Evolutionary conservation across 2,888 invertebrate genomes (phyloP).

Genomic region (Athalia circularis): DNA sequence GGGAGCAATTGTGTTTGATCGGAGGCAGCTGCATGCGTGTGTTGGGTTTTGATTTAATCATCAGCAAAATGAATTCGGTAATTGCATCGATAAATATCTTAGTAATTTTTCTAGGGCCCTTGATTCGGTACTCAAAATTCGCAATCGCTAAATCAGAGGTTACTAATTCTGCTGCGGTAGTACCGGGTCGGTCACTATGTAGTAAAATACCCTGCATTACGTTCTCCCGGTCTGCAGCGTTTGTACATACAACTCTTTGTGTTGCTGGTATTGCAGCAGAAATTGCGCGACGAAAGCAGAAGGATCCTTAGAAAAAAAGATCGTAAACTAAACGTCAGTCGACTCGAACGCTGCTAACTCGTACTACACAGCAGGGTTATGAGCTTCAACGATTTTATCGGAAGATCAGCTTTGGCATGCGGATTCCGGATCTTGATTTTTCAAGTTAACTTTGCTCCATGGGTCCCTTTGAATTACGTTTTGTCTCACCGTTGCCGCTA

Average conservation of each 20-base stretch:
- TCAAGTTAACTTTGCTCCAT: conserved; percentile 47
- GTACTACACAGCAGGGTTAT: neutral
- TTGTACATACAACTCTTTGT: conserved; percentile 12
- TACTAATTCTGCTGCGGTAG: neutral
- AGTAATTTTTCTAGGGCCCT: conserved; percentile 29
- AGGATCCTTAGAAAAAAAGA: conserved; percentile 24
- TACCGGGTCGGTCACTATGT: conserved; percentile 8
- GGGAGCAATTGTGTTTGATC: neutral
- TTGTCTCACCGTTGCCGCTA: neutral
- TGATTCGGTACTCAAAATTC: conserved; percentile 5
- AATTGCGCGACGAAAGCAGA: conserved; percentile 46
- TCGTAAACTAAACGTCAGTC: conserved; percentile 39
- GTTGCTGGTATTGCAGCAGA: neutral
- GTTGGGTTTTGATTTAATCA: conserved; percentile 33
- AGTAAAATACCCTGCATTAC: neutral
- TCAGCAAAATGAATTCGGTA: conserved; percentile 8
- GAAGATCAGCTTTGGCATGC: conserved; percentile 49
- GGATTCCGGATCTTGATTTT: conserved; percentile 56
- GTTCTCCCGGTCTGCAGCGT: neutral
- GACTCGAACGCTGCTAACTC: neutral
- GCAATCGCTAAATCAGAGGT: conserved; percentile 22
- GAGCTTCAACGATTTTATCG: conserved; percentile 46
- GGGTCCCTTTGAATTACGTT: conserved; percentile 11
- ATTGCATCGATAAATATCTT: conserved; percentile 41
- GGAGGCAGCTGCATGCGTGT: conserved; percentile 33